These are phyloP conservation scores for Glyphotaelius pellucidus DNA, from an alignment of 2,888 invertebrate genomes.

Conservation along the genomic window DNA sequence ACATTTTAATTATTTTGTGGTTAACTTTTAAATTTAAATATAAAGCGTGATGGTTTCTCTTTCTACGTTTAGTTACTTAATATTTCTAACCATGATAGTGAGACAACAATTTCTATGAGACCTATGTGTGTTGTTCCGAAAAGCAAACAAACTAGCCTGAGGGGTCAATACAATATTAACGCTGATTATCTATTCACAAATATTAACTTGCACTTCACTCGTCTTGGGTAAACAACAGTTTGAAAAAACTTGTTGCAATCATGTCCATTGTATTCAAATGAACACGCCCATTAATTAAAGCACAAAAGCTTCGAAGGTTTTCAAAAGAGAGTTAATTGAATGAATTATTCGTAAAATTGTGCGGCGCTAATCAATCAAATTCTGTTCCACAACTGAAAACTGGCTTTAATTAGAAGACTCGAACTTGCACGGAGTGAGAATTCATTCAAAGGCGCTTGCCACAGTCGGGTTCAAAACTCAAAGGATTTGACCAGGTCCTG, in stretches of 20 bases:
- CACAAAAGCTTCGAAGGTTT: background rate
- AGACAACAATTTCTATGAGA: no score
- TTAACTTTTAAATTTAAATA: no score
- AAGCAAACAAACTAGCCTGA: no score
- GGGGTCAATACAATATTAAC: no score
- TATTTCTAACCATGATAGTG: no score
- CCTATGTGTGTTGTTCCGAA: no score
- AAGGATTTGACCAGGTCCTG: background rate
- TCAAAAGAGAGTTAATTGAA: background rate
- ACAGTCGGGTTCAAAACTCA: background rate
- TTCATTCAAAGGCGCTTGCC: constrained; percentile 21
- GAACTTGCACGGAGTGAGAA: background rate
- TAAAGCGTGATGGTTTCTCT: no score
- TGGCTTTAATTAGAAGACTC: background rate
- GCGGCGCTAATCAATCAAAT: background rate
- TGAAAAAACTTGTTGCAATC: background rate
- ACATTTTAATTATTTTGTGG: no score
- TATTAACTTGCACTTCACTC: background rate
- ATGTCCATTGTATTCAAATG: background rate
- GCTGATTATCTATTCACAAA: background rate
- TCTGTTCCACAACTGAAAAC: background rate
- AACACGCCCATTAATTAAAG: background rate
- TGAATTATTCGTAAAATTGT: background rate
- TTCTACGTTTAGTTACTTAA: no score
- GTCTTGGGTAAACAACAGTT: background rate